phyloP scores from a whole-genome alignment of 2,797 vertebrate species.

The Hylomyscus alleni region DNA sequence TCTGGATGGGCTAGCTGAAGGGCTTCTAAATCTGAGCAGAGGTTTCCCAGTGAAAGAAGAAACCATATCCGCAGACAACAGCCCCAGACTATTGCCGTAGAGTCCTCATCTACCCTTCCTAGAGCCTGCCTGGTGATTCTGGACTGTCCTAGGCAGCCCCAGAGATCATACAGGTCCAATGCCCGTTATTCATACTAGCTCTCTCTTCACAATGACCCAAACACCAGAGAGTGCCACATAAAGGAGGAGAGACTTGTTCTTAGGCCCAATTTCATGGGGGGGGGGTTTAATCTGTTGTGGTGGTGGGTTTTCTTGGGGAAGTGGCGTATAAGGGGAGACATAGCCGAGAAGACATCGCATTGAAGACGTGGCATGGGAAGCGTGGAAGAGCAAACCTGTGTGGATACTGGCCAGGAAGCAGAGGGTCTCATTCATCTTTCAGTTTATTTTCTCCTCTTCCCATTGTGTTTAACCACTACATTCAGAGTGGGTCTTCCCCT shows the following conservation, averaged over 20 bases:
- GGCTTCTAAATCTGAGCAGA: not conserved
- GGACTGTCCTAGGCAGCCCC: not conserved
- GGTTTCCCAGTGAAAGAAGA: not conserved
- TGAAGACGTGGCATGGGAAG: not conserved
- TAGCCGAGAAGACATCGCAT: not conserved
- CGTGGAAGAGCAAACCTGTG: no score
- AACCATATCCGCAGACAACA: accelerated
- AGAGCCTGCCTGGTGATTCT: not conserved
- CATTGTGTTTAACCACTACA: not conserved
- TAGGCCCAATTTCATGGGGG: not conserved
- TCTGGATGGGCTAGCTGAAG: not conserved
- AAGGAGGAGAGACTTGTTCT: not conserved
- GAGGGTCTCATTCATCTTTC: not conserved
- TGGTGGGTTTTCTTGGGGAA: not conserved
- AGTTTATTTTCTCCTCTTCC: not conserved
- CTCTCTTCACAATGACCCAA: not conserved
- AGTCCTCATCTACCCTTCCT: not conserved
- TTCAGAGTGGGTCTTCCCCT: not conserved
- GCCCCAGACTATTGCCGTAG: not conserved
- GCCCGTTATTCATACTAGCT: not conserved
- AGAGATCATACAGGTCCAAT: not conserved
- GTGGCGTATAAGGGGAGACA: no score
- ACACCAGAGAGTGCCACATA: not conserved
- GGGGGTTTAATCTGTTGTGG: not conserved
- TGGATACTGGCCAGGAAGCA: not conserved